A percentile compares a stretch with the other conserved stretches of the same genome.
Evolutionary conservation across 2,797 vertebrate species (phyloP).

Genomic region (Ara ararauna): DNA sequence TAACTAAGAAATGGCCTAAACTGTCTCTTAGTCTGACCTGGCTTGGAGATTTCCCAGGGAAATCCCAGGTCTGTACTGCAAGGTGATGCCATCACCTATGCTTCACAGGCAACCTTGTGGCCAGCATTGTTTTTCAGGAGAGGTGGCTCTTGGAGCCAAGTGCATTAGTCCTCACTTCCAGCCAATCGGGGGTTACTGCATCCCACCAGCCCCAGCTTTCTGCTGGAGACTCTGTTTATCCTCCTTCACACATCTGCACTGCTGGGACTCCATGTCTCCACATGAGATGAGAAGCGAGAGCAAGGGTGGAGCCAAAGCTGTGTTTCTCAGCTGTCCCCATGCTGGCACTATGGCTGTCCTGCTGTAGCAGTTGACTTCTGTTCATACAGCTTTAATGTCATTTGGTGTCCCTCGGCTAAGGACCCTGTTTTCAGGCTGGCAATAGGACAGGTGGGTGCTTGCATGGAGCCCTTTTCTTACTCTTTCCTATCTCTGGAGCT

Average conservation of each 20-base stretch:
- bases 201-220: neutral
- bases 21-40: neutral
- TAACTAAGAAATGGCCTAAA: neutral
- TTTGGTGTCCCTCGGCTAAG: neutral
- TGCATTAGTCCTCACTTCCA: neutral
- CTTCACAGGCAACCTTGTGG: neutral
- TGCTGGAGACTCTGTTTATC: neutral
- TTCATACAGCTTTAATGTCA: accelerated
- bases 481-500: neutral
- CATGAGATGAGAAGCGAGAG: neutral
- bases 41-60: neutral
- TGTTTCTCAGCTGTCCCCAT: neutral
- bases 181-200: neutral
- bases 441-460: neutral
- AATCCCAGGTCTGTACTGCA: neutral
- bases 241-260: neutral
- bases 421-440: neutral
- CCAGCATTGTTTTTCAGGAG: neutral
- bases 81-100: neutral
- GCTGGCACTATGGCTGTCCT: neutral
- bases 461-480: neutral
- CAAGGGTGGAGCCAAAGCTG: neutral
- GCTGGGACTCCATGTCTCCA: neutral
- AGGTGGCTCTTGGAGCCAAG: neutral
- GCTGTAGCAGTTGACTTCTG: neutral